Percentiles rank a stretch among this genome's conserved stretches.
phyloP scores from a whole-genome alignment of 2,113 vertebrate genomes.

The Ophiodon elongatus region DNA sequence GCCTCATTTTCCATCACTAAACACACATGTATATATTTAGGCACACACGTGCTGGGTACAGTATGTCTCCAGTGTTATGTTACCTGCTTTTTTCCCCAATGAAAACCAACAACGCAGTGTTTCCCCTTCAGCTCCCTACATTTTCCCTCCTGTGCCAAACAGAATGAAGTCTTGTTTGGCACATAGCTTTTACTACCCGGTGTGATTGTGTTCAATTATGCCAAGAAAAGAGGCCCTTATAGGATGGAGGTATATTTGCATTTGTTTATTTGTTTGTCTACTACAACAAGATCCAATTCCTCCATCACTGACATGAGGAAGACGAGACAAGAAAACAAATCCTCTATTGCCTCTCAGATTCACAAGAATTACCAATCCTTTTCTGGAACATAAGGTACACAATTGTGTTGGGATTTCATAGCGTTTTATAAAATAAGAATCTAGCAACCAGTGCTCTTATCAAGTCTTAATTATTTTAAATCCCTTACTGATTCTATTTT shows the following conservation, averaged over 20 bases:
- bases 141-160: constrained; percentile 9
- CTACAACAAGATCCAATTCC: background rate
- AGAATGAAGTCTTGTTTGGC: constrained; percentile 51
- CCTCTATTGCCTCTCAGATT: background rate
- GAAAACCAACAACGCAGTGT: constrained; percentile 25
- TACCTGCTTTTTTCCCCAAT: constrained; percentile 5
- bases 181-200: constrained; percentile 25
- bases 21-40: constrained; percentile 2
- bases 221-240: constrained; percentile 18
- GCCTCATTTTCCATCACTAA: constrained; percentile 48
- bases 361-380: background rate
- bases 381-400: background rate
- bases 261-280: background rate
- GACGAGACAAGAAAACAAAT: background rate
- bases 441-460: background rate
- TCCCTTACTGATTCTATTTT: background rate
- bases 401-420: background rate
- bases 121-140: constrained; percentile 4
- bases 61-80: constrained; percentile 17
- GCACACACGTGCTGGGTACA: constrained; percentile 24
- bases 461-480: background rate
- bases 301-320: background rate
- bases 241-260: background rate
- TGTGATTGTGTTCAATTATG: constrained; percentile 18
- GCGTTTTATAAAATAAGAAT: background rate